A percentile compares a stretch with the other conserved stretches of the same genome.
Conservation (phyloP, 2,113 vertebrate species). For the Sinocyclocheilus maitianheensis region DNA sequence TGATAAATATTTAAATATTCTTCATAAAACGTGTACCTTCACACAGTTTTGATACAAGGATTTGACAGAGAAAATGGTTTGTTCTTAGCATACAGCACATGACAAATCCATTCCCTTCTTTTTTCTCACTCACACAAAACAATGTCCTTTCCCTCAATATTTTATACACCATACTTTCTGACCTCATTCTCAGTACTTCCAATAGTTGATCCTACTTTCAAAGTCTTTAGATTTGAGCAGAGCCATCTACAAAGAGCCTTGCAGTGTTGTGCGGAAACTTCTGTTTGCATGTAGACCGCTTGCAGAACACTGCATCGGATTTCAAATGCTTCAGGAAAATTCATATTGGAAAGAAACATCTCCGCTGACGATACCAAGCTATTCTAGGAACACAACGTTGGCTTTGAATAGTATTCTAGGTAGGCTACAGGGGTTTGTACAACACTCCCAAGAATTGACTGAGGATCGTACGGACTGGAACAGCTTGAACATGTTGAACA, state of each 20-base stretch:
- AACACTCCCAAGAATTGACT: slow-evolving; percentile 46
- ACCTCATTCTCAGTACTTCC: slow-evolving; percentile 39
- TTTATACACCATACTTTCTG: slow-evolving; percentile 42
- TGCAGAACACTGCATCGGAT: slow-evolving; percentile 22
- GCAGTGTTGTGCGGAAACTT: slow-evolving; percentile 44
- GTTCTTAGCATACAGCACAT: not conserved
- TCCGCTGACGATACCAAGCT: slow-evolving; percentile 36
- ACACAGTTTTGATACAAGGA: slow-evolving; percentile 22
- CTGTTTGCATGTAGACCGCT: slow-evolving; percentile 37
- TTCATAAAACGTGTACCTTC: slow-evolving; percentile 8
- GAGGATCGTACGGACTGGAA: slow-evolving; percentile 29
- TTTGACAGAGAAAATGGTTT: slow-evolving; percentile 15
- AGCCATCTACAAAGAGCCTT: slow-evolving; percentile 49
- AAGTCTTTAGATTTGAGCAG: slow-evolving; percentile 29
- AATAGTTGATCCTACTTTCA: slow-evolving; percentile 46
- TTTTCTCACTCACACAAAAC: not conserved
- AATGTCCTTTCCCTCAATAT: slow-evolving; percentile 28
- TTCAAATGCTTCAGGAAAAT: slow-evolving; percentile 51
- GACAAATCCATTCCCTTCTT: slow-evolving; percentile 25
- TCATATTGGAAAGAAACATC: slow-evolving; percentile 7
- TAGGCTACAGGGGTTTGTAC: slow-evolving; percentile 29
- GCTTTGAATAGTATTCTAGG: slow-evolving; percentile 37
- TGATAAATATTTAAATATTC: not conserved
- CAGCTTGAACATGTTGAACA: slow-evolving; percentile 46
- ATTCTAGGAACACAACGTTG: slow-evolving; percentile 33